These are phyloP conservation scores for Bombyx huttoni DNA, from an alignment of 2,888 invertebrate genomes.

Conservation along the genomic window DNA sequence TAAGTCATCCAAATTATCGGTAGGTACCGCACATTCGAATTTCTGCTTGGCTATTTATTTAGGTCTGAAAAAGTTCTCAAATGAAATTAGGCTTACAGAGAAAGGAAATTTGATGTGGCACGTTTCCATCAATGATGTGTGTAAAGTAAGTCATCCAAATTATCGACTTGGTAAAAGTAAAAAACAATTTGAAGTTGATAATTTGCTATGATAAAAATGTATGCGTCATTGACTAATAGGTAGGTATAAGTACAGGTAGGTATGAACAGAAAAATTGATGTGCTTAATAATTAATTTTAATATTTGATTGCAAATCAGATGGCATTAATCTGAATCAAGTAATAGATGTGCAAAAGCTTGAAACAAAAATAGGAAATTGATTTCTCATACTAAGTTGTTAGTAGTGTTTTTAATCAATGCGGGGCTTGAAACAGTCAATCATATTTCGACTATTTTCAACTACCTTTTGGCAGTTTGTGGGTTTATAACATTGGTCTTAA, in stretches of 20 bases:
- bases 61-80: not conserved
- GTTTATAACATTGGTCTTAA: no score
- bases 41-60: no score
- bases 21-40: no score
- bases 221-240: not conserved
- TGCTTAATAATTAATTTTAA: not conserved
- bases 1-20: not conserved
- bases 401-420: no score
- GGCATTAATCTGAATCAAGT: no score
- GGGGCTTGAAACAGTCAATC: no score
- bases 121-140: conserved; percentile 8
- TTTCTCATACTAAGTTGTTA: no score
- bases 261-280: not conserved
- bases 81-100: not conserved
- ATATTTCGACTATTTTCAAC: no score
- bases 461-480: no score
- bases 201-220: not conserved
- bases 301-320: not conserved
- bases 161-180: conserved; percentile 2
- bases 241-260: not conserved
- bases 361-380: no score
- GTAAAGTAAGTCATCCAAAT: not conserved
- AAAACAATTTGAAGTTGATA: conserved; percentile 1
- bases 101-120: conserved; percentile 6
- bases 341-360: no score